phyloP scores from a whole-genome alignment of 1,140 invertebrate species.

The Drosophila ananassae region DNA sequence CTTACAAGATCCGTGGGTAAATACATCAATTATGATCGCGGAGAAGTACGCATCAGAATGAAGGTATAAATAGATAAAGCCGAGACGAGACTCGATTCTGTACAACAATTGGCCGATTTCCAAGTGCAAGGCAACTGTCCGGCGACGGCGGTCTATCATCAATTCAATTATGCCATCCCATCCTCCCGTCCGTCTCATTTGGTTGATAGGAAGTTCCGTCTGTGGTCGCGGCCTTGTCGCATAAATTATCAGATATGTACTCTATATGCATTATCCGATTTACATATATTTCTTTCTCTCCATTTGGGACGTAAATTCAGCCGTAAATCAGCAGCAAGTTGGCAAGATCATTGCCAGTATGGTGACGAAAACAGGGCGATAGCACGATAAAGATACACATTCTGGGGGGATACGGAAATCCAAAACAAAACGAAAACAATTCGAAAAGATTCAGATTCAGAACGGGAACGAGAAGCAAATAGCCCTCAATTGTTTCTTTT shows the following conservation, averaged over 20 bases:
- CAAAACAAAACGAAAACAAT: conserved; percentile 25
- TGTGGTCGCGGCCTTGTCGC: conserved; percentile 33
- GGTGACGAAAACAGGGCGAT: conserved; percentile 40
- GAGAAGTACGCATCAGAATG: conserved; percentile 20
- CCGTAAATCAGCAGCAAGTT: conserved; percentile 31
- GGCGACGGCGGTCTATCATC: conserved; percentile 45
- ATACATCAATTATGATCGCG: conserved; percentile 26
- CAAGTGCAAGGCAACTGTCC: conserved; percentile 54
- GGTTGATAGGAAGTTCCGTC: conserved; percentile 47
- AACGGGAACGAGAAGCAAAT: conserved; percentile 26
- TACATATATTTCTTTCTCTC: neutral
- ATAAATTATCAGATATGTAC: conserved; percentile 34
- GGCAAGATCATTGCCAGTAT: conserved; percentile 29
- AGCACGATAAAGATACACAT: conserved; percentile 16
- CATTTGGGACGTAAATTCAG: conserved; percentile 36
- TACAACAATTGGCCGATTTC: conserved; percentile 55
- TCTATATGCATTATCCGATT: conserved; percentile 18
- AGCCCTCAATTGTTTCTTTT: conserved; percentile 29
- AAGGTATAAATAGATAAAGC: conserved; percentile 32
- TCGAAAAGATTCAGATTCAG: conserved; percentile 12
- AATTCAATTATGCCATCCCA: conserved; percentile 52
- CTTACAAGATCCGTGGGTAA: neutral
- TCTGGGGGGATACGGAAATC: conserved; percentile 49
- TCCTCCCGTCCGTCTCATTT: conserved; percentile 50
- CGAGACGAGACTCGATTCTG: conserved; percentile 5